phyloP scores from a whole-genome alignment of 35 echinoderm and acorn worm genomes.

The Ophiothrix spiculata region DNA sequence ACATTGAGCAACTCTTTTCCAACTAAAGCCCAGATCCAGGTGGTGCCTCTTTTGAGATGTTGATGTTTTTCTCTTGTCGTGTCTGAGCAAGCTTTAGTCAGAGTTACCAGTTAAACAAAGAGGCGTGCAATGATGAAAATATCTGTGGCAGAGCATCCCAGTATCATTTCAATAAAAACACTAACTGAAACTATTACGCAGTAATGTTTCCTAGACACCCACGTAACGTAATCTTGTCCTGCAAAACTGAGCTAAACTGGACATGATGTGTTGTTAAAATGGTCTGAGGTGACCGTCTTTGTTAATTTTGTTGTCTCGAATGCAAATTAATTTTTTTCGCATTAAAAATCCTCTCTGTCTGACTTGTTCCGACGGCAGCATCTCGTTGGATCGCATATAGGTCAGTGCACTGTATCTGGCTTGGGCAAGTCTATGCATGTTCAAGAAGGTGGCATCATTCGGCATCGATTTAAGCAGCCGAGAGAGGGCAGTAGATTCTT shows the following conservation, averaged over 20 bases:
- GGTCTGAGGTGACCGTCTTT: not conserved
- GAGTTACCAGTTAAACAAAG: not conserved
- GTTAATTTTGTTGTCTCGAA: not conserved
- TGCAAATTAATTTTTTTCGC: not conserved
- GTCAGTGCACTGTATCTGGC: slow-evolving; percentile 2
- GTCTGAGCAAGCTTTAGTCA: slow-evolving; percentile 8
- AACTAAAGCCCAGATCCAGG: too few species aligned
- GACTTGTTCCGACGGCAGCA: not conserved
- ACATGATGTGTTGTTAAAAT: not conserved
- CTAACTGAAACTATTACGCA: not conserved
- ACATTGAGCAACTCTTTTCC: not conserved
- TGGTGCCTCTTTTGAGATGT: slow-evolving; percentile 3
- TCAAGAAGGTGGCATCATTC: not conserved
- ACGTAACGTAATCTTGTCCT: not conserved
- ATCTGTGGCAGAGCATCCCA: not conserved
- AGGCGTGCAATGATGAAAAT: not conserved
- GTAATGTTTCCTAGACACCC: not conserved
- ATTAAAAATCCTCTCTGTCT: not conserved
- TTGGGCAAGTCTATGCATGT: slow-evolving; percentile 14
- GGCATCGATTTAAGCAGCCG: not conserved
- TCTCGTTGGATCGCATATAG: not conserved
- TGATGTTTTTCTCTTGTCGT: slow-evolving; percentile 14
- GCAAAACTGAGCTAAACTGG: not conserved
- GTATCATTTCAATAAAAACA: slow-evolving; percentile 11
- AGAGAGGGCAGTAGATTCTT: not conserved